Conservation (phyloP, 2,888 invertebrate genomes). For the Odontocolon sp. region DNA sequence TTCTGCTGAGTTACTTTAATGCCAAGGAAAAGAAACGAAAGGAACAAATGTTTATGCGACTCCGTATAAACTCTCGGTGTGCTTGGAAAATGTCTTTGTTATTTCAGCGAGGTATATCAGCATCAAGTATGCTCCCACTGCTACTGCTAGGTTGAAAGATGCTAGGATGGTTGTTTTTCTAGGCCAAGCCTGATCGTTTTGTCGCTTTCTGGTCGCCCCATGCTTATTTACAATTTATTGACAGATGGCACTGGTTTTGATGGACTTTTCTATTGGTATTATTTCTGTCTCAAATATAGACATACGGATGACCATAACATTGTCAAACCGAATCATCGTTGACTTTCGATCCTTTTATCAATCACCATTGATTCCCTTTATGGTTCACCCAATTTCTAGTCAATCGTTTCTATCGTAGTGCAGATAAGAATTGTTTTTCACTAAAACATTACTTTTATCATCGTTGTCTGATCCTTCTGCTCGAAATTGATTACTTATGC, state of each 20-base stretch:
- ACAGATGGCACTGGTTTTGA: slow-evolving; percentile 31
- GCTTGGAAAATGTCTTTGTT: slow-evolving; percentile 44
- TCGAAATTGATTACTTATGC: too few species aligned
- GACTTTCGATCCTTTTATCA: not conserved
- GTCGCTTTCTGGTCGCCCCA: slow-evolving; percentile 17
- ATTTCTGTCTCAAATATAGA: not conserved
- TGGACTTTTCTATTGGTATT: slow-evolving; percentile 30
- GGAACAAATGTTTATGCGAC: slow-evolving; percentile 50
- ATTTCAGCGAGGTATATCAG: slow-evolving; percentile 45
- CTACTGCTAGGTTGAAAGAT: not conserved
- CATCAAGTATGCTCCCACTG: slow-evolving; percentile 3
- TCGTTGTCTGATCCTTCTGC: too few species aligned
- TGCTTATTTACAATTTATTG: slow-evolving; percentile 48
- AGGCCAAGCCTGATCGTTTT: slow-evolving; percentile 43
- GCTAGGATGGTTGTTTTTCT: slow-evolving; percentile 43
- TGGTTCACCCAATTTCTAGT: not conserved
- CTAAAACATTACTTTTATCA: too few species aligned
- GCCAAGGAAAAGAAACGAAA: not conserved
- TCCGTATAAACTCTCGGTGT: slow-evolving; percentile 38
- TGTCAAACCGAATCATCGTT: too few species aligned
- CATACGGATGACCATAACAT: not conserved
- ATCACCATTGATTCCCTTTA: not conserved
- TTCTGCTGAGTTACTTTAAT: not conserved
- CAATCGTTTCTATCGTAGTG: not conserved
- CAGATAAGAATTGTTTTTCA: not conserved